A percentile compares a stretch with the other conserved stretches of the same genome.
Conservation (phyloP, 2,888 invertebrate species). For the Pristionchus arcanus region DNA sequence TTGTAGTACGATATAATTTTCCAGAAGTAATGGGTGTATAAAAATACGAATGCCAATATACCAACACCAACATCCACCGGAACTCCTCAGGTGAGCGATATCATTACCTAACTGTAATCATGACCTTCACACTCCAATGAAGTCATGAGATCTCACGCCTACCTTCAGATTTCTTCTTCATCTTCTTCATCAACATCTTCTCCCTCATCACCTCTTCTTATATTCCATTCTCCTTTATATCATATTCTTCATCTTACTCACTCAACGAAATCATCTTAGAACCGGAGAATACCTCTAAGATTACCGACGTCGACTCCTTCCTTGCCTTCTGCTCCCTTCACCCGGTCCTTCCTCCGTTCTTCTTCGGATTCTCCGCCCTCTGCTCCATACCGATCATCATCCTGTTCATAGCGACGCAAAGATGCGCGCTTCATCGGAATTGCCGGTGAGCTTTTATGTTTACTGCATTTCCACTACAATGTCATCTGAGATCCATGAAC, state of each 20-base stretch:
- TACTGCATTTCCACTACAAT: no score
- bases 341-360: not conserved
- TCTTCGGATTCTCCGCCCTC: not conserved
- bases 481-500: no score
- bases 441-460: constrained; percentile 17
- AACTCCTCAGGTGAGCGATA: not conserved
- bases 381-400: not conserved
- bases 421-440: not conserved
- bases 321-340: not conserved
- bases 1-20: no score
- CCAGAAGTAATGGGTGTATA: no score
- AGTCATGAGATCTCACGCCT: not conserved
- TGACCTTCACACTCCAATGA: not conserved
- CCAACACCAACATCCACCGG: no score
- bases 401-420: not conserved
- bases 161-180: not conserved
- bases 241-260: not conserved
- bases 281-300: not conserved
- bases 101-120: not conserved
- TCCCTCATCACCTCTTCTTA: no score
- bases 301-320: not conserved
- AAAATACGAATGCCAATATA: no score
- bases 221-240: no score
- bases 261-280: not conserved
- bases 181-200: not conserved